Percentiles rank a stretch among this genome's conserved stretches.
These are phyloP conservation scores for Nineta flava DNA, from an alignment of 2,888 invertebrate genomes.

Conservation along the genomic window DNA sequence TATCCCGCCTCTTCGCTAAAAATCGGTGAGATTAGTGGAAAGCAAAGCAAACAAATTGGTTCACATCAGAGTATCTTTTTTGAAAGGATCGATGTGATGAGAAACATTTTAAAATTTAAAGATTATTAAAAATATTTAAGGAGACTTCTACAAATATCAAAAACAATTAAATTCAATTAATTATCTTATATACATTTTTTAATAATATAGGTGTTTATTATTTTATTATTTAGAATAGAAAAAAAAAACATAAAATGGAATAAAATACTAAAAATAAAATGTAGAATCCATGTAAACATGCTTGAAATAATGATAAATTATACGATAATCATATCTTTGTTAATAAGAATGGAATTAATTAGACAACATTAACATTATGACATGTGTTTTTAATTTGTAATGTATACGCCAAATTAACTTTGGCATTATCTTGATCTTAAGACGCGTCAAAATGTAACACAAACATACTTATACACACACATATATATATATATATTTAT, in stretches of 20 bases:
- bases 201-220: neutral
- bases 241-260: too few species aligned
- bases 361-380: slow-evolving; percentile 6
- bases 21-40: too few species aligned
- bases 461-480: neutral
- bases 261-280: neutral
- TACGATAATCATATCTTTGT: slow-evolving; percentile 1
- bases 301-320: slow-evolving; percentile 8
- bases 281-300: slow-evolving; percentile 7
- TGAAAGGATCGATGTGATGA: too few species aligned
- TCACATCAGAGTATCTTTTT: too few species aligned
- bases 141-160: neutral
- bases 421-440: neutral
- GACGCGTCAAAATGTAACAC: slow-evolving; percentile 7
- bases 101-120: too few species aligned
- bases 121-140: too few species aligned
- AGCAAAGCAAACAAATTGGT: too few species aligned
- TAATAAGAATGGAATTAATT: slow-evolving; percentile 6
- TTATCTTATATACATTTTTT: neutral
- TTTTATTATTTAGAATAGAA: too few species aligned
- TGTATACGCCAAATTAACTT: slow-evolving; percentile 8
- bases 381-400: slow-evolving; percentile 9
- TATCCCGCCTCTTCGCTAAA: too few species aligned
- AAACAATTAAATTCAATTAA: neutral
- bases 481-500: neutral